These are phyloP conservation scores for Cyprinella venusta DNA, from an alignment of 2,797 vertebrate genomes.

Conservation along the genomic window DNA sequence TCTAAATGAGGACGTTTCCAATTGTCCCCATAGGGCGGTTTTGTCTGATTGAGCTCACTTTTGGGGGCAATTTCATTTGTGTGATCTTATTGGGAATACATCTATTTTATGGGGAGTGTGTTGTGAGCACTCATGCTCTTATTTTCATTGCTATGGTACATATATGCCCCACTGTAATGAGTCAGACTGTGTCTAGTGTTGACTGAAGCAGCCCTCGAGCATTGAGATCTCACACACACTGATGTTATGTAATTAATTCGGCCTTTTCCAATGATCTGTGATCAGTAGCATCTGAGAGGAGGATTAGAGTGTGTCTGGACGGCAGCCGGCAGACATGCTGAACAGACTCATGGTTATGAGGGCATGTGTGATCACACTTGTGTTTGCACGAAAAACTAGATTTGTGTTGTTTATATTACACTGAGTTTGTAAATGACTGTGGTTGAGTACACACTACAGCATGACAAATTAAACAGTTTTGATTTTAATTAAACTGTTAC, in stretches of 20 bases:
- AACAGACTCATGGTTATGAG: conserved; percentile 5
- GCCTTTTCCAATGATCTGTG: conserved; percentile 75
- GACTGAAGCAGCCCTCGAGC: conserved; percentile 51
- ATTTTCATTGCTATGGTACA: not conserved
- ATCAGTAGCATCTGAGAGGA: conserved; percentile 57
- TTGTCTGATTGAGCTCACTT: not conserved
- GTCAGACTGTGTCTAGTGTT: conserved; percentile 41
- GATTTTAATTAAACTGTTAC: not conserved
- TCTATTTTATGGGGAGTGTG: not conserved
- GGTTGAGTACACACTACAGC: not conserved
- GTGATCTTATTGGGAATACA: not conserved
- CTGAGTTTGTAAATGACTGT: not conserved
- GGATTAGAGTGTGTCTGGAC: conserved; percentile 62
- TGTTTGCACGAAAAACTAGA: conserved; percentile 11
- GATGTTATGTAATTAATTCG: conserved; percentile 75
- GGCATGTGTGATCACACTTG: conserved; percentile 5
- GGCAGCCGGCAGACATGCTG: conserved; percentile 49
- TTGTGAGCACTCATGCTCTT: not conserved
- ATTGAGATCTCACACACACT: conserved; percentile 63
- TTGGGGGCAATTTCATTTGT: not conserved
- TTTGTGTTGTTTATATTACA: not conserved
- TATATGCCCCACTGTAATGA: conserved; percentile 20
- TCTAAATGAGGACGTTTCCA: not conserved
- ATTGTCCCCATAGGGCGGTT: not conserved
- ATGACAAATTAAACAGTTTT: not conserved